Conservation (phyloP, 2,888 invertebrate species). For the Erebia epiphron region DNA sequence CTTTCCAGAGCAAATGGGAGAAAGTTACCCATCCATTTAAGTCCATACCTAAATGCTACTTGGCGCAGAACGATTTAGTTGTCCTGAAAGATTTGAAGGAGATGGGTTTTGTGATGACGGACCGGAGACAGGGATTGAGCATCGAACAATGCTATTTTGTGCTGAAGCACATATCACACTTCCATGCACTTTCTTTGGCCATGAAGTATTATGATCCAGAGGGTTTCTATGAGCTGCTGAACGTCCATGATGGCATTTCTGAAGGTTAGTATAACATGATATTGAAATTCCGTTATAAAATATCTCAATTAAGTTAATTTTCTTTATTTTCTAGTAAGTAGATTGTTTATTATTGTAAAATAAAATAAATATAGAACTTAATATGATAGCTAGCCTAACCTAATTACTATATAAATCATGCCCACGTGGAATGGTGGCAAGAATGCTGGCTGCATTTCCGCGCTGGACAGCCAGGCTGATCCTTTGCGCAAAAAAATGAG, state of each 20-base stretch:
- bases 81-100: constrained; percentile 84
- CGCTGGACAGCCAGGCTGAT: no score
- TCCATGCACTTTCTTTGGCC: constrained; percentile 85
- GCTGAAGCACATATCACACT: constrained; percentile 83
- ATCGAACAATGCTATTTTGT: constrained; percentile 84
- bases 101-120: constrained; percentile 85
- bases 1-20: constrained; percentile 80
- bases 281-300: background rate
- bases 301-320: no score
- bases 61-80: constrained; percentile 82
- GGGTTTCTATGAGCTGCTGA: constrained; percentile 78
- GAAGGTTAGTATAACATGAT: constrained; percentile 59
- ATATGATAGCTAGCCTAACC: no score
- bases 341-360: no score
- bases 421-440: no score
- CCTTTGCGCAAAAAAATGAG: no score
- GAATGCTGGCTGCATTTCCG: no score
- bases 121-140: constrained; percentile 84
- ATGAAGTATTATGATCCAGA: constrained; percentile 84
- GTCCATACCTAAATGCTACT: constrained; percentile 84
- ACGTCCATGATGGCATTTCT: constrained; percentile 72
- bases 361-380: no score
- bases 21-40: constrained; percentile 70
- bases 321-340: no score
- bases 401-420: no score